These are phyloP conservation scores for Bufo gargarizans DNA, from an alignment of 2,113 vertebrate species.

Conservation along the genomic window DNA sequence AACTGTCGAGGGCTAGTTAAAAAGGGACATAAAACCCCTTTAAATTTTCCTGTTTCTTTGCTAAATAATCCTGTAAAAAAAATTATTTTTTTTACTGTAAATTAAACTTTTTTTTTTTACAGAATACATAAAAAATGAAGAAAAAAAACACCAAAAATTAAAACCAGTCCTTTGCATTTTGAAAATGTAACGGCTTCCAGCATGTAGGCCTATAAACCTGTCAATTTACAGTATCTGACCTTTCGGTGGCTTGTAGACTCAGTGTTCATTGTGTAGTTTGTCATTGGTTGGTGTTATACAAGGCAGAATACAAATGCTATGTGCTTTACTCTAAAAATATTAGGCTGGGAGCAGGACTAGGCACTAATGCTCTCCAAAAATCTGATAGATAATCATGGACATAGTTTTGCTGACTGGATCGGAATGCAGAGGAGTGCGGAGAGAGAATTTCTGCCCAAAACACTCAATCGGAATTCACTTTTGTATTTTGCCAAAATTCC, in stretches of 20 bases:
- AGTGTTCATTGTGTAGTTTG: slow-evolving; percentile 9
- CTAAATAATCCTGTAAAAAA: too few relatives aligned
- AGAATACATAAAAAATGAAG: not conserved
- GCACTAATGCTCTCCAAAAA: not conserved
- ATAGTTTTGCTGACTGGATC: not conserved
- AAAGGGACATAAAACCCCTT: too few relatives aligned
- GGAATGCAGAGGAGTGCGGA: not conserved
- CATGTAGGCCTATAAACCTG: not conserved
- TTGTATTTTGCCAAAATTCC: not conserved
- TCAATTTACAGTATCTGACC: slow-evolving; percentile 1
- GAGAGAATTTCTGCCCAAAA: not conserved
- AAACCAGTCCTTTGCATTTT: not conserved
- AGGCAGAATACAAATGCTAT: slow-evolving; percentile 39
- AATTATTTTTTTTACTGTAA: too few relatives aligned
- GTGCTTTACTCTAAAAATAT: not conserved
- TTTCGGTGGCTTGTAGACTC: not conserved
- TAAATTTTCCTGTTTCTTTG: too few relatives aligned
- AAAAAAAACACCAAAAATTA: not conserved
- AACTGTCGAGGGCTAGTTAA: too few relatives aligned
- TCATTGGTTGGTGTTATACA: slow-evolving; percentile 3
- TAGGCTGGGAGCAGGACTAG: not conserved
- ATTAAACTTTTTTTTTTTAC: too few relatives aligned
- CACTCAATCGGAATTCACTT: not conserved
- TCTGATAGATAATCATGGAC: not conserved
- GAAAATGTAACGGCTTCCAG: slow-evolving; percentile 10